A percentile compares a stretch with the other conserved stretches of the same genome.
Conservation (phyloP, 37 sponge, comb jelly and placozoan species). For the Spongilla lacustris region DNA sequence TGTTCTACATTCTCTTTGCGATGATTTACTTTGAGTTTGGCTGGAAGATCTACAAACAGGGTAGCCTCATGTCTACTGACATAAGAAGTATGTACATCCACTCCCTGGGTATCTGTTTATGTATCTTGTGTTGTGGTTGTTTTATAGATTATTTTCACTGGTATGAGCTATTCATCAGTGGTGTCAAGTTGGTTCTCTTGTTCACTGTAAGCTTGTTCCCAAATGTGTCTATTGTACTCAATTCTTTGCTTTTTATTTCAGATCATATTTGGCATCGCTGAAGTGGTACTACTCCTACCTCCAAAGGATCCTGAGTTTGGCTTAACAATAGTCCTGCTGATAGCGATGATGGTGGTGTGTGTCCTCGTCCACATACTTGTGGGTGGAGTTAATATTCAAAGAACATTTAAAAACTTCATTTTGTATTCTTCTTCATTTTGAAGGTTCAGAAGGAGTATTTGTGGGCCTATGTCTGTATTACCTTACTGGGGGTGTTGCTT, state of each 20-base stretch:
- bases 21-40: conserved; percentile 18
- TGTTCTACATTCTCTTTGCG: background rate
- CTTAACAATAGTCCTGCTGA: background rate
- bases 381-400: background rate
- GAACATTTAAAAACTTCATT: too few relatives aligned
- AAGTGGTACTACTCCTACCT: background rate
- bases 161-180: background rate
- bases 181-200: background rate
- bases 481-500: background rate
- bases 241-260: background rate
- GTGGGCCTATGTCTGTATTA: background rate
- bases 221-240: background rate
- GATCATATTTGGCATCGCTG: background rate
- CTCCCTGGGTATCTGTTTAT: background rate
- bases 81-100: background rate
- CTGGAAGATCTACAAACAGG: conserved; percentile 27
- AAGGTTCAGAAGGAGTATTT: background rate
- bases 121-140: too few relatives aligned
- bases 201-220: background rate
- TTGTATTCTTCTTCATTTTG: too few relatives aligned
- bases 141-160: background rate
- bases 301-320: background rate
- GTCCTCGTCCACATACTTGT: background rate
- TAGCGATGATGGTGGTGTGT: background rate
- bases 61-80: background rate